Evolutionary conservation across 2,888 invertebrate genomes (phyloP).

Genomic region (Hypercompe scribonia): DNA sequence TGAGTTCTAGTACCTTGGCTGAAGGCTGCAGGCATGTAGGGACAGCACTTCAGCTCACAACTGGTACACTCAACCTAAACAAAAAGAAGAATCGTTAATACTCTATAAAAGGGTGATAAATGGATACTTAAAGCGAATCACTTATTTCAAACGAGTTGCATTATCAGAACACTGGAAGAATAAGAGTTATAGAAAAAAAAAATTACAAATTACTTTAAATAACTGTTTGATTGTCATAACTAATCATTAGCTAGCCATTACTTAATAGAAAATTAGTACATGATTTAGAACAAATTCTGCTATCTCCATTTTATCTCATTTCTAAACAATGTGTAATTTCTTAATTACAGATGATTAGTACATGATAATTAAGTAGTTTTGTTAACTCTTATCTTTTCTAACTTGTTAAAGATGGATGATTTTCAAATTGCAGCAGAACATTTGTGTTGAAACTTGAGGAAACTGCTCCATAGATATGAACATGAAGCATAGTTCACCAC

Average conservation of each 20-base stretch:
- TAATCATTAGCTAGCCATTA: background rate
- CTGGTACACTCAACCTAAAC: constrained; percentile 75
- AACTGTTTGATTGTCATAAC: too few relatives aligned
- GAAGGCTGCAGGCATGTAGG: constrained; percentile 70
- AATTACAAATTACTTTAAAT: too few relatives aligned
- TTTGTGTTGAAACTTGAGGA: too few relatives aligned
- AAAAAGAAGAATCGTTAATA: constrained; percentile 5
- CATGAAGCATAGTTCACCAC: too few relatives aligned
- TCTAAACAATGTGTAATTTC: background rate
- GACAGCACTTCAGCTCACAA: constrained; percentile 76
- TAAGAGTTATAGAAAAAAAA: too few relatives aligned
- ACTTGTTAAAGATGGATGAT: too few relatives aligned
- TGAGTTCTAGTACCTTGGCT: constrained; percentile 80
- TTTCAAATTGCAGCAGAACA: too few relatives aligned
- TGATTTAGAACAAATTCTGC: background rate
- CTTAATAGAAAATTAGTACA: background rate
- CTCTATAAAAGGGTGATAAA: too few relatives aligned
- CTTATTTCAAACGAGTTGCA: background rate
- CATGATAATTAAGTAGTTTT: too few relatives aligned
- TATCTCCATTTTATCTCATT: background rate
- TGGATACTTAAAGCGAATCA: background rate
- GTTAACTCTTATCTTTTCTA: too few relatives aligned
- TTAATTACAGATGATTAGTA: background rate
- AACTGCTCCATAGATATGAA: too few relatives aligned
- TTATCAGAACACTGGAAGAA: too few relatives aligned